These are phyloP conservation scores for Thaumatotibia leucotreta DNA, from an alignment of 1,140 invertebrate genomes.

Conservation along the genomic window DNA sequence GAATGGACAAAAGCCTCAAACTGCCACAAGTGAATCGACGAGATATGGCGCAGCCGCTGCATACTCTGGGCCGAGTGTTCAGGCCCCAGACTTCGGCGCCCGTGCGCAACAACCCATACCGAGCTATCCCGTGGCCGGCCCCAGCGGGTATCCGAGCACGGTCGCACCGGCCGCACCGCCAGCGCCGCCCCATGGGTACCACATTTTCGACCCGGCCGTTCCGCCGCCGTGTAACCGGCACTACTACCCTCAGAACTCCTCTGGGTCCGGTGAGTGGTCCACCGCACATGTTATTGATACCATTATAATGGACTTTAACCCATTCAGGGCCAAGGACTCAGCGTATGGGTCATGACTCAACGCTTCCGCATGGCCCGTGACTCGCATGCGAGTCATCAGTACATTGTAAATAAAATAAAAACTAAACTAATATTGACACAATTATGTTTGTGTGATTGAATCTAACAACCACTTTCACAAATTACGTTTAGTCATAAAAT, in stretches of 20 bases:
- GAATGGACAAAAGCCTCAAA: not conserved
- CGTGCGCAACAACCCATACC: not conserved
- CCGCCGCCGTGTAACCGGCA: conserved; percentile 7
- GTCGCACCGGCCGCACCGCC: conserved; percentile 8
- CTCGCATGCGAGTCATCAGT: too few relatives aligned
- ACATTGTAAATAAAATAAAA: too few relatives aligned
- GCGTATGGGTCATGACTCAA: too few relatives aligned
- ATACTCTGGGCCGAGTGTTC: not conserved
- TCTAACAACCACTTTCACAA: too few relatives aligned
- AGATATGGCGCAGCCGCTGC: not conserved
- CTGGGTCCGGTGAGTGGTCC: not conserved
- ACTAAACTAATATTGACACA: too few relatives aligned
- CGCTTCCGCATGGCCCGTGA: too few relatives aligned
- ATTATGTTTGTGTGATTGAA: too few relatives aligned
- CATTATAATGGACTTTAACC: too few relatives aligned
- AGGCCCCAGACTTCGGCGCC: not conserved
- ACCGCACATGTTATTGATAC: too few relatives aligned
- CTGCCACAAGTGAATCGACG: not conserved
- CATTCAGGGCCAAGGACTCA: too few relatives aligned
- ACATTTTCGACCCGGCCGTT: not conserved
- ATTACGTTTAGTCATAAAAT: too few relatives aligned
- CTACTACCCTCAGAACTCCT: not conserved
- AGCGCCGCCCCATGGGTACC: not conserved
- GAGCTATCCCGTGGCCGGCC: not conserved
- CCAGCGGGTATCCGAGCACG: not conserved